Evolutionary conservation across 2,113 vertebrate species (phyloP), one percentile per base, ranked within the genome.

Genomic region (Atherinomorus stipes): DNA sequence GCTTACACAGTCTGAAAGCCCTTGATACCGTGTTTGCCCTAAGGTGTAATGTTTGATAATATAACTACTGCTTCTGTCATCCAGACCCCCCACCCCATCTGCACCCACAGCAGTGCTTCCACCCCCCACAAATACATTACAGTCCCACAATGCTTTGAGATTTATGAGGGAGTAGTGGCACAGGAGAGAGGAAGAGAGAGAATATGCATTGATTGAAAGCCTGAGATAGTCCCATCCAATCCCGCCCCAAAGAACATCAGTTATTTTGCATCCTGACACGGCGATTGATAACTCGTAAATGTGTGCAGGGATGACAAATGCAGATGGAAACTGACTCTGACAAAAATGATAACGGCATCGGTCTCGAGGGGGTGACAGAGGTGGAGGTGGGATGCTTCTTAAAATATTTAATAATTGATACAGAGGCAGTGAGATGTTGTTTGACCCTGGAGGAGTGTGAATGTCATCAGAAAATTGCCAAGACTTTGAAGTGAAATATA

Each of bases 381-480:
- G 96, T 96, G 95, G 95, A 95, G 95, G 96, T 94, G 95, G 95
- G 94, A 96, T 71, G 95, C 97, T 97, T 96, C 96, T 98, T 98
- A 98, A 98, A 99, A 99, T 98, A 98, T 99, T 98, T 98, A 98
- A 98, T 98, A 97, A 98, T 98, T 97, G 90, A 97, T 97, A 97
- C 95, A 94, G 95, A 97, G 96, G 95, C 95, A 95, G 95, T 92
- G 96, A 97, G 96, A 97, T 96, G 96, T 95, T 96, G 95, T 97
- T 96, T 98, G 98, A 99, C 98, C 98, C 97, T 97, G 97, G 96
- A 98, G 96, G 96, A 97, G 96, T 94, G 94, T 96, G 96, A 98
- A 98, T 98, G 97, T 98, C 98, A 97, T 96, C 96, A 95, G 95
- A 96, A 97, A 93, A 96, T 96, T 96, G 95, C 94, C 89, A 93